phyloP scores from a whole-genome alignment of 2,113 vertebrate species.

The Nettapus auritus region DNA sequence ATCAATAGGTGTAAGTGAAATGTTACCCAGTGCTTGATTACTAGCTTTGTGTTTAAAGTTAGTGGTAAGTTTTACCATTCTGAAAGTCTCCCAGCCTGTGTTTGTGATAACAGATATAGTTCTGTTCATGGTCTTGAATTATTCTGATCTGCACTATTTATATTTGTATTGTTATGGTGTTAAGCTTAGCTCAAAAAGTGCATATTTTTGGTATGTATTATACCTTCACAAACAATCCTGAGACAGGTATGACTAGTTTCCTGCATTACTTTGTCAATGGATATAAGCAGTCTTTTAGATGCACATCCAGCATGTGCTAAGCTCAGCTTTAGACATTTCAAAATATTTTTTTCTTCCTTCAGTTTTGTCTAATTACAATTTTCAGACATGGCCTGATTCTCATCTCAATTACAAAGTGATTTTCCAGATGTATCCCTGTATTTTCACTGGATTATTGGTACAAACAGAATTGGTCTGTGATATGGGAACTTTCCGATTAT shows the following conservation, averaged over 20 bases:
- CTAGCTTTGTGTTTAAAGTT: not conserved
- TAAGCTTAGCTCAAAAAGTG: not conserved
- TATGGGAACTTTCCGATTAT: conserved; percentile 22
- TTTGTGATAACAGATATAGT: not conserved
- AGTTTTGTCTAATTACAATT: not conserved
- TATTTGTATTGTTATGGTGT: not conserved
- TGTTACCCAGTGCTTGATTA: not conserved
- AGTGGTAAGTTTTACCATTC: not conserved
- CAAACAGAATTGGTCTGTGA: not conserved
- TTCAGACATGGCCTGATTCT: not conserved
- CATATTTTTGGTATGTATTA: not conserved
- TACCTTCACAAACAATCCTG: not conserved
- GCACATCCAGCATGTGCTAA: not conserved
- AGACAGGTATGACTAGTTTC: not conserved
- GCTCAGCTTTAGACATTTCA: not conserved
- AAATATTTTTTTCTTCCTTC: not conserved
- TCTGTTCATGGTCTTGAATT: not conserved
- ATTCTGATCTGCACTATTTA: not conserved
- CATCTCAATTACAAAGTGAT: not conserved
- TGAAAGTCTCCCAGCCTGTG: not conserved
- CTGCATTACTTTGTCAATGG: not conserved
- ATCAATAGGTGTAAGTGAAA: not conserved
- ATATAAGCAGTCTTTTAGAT: not conserved
- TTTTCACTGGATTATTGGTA: not conserved
- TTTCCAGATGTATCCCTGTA: conserved; percentile 24